Conservation (phyloP, 2,888 invertebrate species). For the Acrobasis repandana region DNA sequence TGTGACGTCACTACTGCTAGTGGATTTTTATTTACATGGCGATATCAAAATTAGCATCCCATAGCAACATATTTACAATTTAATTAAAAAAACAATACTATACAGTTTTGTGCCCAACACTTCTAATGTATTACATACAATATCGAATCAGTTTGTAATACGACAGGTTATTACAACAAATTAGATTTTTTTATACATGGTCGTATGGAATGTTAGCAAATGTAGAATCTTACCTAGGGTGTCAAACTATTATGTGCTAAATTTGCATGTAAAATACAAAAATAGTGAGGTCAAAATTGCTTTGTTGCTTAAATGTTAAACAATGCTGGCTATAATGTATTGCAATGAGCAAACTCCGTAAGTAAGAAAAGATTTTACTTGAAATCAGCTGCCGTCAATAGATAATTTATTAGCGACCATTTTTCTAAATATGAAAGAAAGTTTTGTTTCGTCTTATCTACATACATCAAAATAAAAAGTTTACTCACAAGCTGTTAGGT, state of each 20-base stretch:
- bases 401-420: too few species aligned
- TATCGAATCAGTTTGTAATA: not conserved
- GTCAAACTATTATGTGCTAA: slow-evolving; percentile 10
- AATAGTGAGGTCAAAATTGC: not conserved
- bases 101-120: slow-evolving; percentile 53
- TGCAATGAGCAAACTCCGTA: not conserved
- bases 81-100: slow-evolving; percentile 31
- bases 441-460: too few species aligned
- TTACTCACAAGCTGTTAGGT: not conserved
- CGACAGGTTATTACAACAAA: not conserved
- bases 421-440: too few species aligned
- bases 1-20: not conserved
- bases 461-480: too few species aligned
- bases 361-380: not conserved
- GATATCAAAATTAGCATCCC: slow-evolving; percentile 35
- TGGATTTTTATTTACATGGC: slow-evolving; percentile 40
- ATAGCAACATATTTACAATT: slow-evolving; percentile 54
- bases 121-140: slow-evolving; percentile 26
- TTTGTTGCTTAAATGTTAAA: not conserved
- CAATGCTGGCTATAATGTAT: not conserved
- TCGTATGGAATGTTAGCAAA: not conserved
- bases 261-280: not conserved
- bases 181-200: not conserved
- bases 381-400: not conserved
- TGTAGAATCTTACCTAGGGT: not conserved